A percentile compares a stretch with the other conserved stretches of the same genome.
Evolutionary conservation across 1,140 invertebrate species (phyloP).

Genomic region (Sesamia nonagrioides): DNA sequence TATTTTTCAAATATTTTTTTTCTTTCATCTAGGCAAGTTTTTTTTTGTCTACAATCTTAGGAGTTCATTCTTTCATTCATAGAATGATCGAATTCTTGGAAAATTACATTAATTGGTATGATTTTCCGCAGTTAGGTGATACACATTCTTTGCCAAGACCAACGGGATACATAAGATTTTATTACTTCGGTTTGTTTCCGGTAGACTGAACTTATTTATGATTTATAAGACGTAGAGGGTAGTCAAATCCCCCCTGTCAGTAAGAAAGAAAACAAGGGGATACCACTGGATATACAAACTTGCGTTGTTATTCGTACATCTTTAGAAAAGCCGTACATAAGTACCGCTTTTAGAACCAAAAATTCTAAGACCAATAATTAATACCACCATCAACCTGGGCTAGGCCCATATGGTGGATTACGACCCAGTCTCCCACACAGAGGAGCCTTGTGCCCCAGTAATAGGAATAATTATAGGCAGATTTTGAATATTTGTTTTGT

Average conservation of each 20-base stretch:
- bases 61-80: neutral
- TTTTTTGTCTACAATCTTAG: neutral
- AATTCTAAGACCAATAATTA: no score
- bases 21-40: slow-evolving; percentile 1
- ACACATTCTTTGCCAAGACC: slow-evolving; percentile 3
- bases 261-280: no score
- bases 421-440: no score
- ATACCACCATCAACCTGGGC: no score
- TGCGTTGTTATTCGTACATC: no score
- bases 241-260: neutral
- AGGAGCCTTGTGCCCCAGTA: no score
- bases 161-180: neutral
- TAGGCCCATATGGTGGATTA: no score
- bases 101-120: slow-evolving; percentile 12
- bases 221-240: neutral
- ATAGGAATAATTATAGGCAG: no score
- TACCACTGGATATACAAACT: neutral
- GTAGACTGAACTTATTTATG: neutral
- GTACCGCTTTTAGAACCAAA: no score
- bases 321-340: no score
- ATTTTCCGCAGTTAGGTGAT: slow-evolving; percentile 8
- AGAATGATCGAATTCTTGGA: neutral
- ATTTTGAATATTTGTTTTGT: no score
- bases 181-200: neutral
- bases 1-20: neutral